phyloP scores from a whole-genome alignment of 2,113 vertebrate genomes.

The human (Homo sapiens) region DNA sequence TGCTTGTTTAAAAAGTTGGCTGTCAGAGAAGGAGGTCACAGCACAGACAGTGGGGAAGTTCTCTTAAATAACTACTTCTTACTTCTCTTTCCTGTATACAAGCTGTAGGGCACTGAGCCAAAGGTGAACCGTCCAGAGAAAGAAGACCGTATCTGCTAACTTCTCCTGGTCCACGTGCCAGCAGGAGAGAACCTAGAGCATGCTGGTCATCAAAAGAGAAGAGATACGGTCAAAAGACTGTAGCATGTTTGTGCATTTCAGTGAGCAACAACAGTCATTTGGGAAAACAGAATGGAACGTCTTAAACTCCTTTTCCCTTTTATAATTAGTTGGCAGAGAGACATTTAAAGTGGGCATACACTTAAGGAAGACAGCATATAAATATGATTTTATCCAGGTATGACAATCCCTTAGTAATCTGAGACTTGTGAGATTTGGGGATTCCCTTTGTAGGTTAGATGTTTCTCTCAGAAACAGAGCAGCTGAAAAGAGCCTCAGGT shows the following conservation, averaged over 20 bases:
- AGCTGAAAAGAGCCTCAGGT: background rate
- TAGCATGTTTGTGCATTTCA: background rate
- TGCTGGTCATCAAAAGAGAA: background rate
- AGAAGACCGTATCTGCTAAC: conserved; percentile 13
- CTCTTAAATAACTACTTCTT: conserved; percentile 65
- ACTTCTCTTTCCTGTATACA: conserved; percentile 39
- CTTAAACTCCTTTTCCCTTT: background rate
- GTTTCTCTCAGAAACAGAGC: background rate
- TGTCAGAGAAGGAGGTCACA: conserved; percentile 56
- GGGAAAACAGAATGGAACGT: background rate
- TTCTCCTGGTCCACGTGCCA: background rate
- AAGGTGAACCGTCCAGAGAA: background rate
- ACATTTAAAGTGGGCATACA: background rate
- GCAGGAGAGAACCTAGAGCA: background rate
- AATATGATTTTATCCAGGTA: background rate
- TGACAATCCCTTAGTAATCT: background rate
- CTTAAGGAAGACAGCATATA: background rate
- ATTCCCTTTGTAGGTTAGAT: background rate
- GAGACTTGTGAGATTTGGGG: background rate
- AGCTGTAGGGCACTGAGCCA: background rate
- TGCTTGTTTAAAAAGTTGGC: conserved; percentile 62
- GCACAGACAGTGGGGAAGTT: conserved; percentile 23
- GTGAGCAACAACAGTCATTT: background rate
- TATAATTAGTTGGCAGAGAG: background rate
- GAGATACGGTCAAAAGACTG: background rate